These are phyloP conservation scores for Drosophila meridiana DNA, from an alignment of 2,888 invertebrate species.

Conservation along the genomic window DNA sequence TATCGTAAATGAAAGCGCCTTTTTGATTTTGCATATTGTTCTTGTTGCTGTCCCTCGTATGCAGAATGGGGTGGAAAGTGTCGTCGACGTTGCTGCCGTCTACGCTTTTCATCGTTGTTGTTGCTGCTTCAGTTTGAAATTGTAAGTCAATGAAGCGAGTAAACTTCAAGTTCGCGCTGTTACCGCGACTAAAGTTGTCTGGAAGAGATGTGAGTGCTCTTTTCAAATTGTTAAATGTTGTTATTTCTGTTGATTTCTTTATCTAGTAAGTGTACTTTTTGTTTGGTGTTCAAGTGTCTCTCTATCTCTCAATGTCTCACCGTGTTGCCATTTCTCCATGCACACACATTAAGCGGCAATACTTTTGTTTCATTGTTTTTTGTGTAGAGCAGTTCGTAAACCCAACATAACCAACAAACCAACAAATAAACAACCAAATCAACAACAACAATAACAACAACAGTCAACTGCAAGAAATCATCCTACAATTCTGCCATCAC, in stretches of 20 bases:
- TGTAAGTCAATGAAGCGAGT: conserved; percentile 85
- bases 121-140: conserved; percentile 81
- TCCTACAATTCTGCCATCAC: conserved; percentile 10
- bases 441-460: conserved; percentile 35
- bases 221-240: conserved; percentile 59
- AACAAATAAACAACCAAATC: conserved; percentile 7
- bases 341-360: conserved; percentile 55
- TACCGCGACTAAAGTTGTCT: conserved; percentile 85
- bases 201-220: conserved; percentile 85
- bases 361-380: conserved; percentile 31
- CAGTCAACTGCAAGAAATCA: conserved; percentile 24
- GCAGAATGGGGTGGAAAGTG: conserved; percentile 69
- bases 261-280: conserved; percentile 50
- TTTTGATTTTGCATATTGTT: conserved; percentile 39
- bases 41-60: conserved; percentile 41
- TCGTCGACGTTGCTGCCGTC: conserved; percentile 17
- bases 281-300: conserved; percentile 62
- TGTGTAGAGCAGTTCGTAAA: conserved; percentile 21
- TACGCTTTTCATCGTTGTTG: conserved; percentile 47
- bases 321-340: conserved; percentile 54
- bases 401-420: conserved; percentile 48
- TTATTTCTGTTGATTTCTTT: conserved; percentile 49
- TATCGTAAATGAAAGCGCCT: conserved; percentile 50
- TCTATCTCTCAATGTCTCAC: conserved; percentile 56
- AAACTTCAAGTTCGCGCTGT: conserved; percentile 85